These are phyloP conservation scores for Stegostoma tigrinum DNA, from an alignment of 2,113 vertebrate species.

Conservation along the genomic window DNA sequence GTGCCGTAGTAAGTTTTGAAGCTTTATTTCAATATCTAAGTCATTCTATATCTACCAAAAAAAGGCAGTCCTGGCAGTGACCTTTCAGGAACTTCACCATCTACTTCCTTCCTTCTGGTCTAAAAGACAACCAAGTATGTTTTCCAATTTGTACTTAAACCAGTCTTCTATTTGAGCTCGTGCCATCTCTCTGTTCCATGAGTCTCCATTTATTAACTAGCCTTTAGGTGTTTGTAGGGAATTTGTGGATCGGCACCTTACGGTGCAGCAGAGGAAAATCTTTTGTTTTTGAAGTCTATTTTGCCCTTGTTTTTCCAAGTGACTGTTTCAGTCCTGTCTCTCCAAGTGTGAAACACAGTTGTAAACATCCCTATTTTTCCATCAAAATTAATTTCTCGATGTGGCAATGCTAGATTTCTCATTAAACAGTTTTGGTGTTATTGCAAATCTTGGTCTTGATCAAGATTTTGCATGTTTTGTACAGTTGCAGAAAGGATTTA, in stretches of 20 bases:
- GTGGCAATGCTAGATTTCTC: background rate
- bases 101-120: background rate
- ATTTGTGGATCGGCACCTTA: background rate
- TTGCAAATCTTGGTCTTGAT: background rate
- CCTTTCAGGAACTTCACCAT: background rate
- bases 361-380: background rate
- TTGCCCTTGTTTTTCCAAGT: background rate
- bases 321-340: background rate
- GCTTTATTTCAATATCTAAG: background rate
- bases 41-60: background rate
- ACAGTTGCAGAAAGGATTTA: background rate
- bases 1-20: background rate
- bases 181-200: background rate
- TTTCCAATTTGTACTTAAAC: background rate
- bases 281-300: constrained; percentile 23
- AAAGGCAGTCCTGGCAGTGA: background rate
- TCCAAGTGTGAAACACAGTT: background rate
- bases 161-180: background rate
- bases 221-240: background rate
- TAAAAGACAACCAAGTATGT: background rate
- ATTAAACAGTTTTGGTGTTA: background rate
- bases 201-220: background rate
- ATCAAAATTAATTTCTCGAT: background rate
- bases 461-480: background rate
- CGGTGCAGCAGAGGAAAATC: background rate